Conservation (phyloP, 2,797 vertebrate species). For the Aplochiton taeniatus region DNA sequence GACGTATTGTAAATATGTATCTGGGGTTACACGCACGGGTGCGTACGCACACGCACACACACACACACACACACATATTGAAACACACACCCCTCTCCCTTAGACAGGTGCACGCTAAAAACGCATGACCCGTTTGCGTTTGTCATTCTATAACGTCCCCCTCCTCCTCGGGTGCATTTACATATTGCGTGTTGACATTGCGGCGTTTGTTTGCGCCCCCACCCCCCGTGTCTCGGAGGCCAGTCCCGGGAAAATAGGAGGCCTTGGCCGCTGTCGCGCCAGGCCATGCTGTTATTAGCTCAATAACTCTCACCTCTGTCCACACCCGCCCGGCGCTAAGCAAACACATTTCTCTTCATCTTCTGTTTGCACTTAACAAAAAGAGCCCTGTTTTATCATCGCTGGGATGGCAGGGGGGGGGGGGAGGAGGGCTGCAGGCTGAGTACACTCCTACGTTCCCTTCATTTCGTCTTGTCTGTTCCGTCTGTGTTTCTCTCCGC, state of each 20-base stretch:
- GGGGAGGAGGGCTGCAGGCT: not conserved
- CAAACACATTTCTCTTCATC: constrained; percentile 50
- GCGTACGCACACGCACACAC: constrained; percentile 16
- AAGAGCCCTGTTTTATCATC: constrained; percentile 8
- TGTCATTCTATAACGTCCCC: too few relatives aligned
- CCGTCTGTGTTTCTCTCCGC: not conserved
- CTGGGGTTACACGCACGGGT: not conserved
- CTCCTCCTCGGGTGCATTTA: too few relatives aligned
- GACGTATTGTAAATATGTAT: constrained; percentile 29
- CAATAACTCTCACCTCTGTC: constrained; percentile 61
- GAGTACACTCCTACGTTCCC: constrained; percentile 2
- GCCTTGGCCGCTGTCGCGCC: not conserved
- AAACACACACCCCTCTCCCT: not conserved
- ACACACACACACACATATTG: not conserved
- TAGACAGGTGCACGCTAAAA: constrained; percentile 6
- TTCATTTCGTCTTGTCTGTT: not conserved
- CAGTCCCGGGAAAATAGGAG: too few relatives aligned
- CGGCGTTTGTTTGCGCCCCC: too few relatives aligned
- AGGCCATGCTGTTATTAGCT: constrained; percentile 53
- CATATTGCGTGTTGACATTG: too few relatives aligned
- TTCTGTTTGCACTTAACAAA: constrained; percentile 47
- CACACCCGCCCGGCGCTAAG: constrained; percentile 45
- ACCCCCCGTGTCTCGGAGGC: too few relatives aligned
- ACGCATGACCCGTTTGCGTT: too few relatives aligned
- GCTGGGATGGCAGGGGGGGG: constrained; percentile 16